phyloP scores from a whole-genome alignment of 2,888 invertebrate genomes.

The Drosophila macrospina region DNA sequence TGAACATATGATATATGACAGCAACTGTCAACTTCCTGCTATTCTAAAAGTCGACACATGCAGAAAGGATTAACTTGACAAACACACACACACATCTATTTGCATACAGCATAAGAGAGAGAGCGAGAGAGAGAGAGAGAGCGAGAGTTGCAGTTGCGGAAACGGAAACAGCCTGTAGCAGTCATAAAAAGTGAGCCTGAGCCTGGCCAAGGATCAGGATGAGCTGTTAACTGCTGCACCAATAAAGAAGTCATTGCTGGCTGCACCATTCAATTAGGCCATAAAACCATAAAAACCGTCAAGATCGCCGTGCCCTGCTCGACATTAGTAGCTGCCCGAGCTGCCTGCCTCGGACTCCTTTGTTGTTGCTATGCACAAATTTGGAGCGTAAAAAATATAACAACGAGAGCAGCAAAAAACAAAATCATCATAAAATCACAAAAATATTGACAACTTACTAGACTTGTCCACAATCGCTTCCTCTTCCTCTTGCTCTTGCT shows the following conservation, averaged over 20 bases:
- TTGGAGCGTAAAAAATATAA: slow-evolving; percentile 83
- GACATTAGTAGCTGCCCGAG: slow-evolving; percentile 68
- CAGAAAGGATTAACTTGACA: slow-evolving; percentile 68
- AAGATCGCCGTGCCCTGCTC: slow-evolving; percentile 64
- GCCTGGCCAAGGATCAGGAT: slow-evolving; percentile 55
- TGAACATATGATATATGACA: slow-evolving; percentile 62
- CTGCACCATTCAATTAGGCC: slow-evolving; percentile 46
- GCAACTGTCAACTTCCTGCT: slow-evolving; percentile 70
- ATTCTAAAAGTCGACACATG: slow-evolving; percentile 60
- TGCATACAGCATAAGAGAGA: not conserved
- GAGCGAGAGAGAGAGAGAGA: not conserved
- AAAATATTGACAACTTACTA: slow-evolving; percentile 63
- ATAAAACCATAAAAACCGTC: slow-evolving; percentile 76
- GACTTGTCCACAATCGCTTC: not conserved
- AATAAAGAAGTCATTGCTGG: slow-evolving; percentile 79
- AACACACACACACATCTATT: slow-evolving; percentile 63
- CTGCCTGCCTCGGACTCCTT: slow-evolving; percentile 11
- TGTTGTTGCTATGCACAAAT: slow-evolving; percentile 41
- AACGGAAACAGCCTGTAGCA: slow-evolving; percentile 61
- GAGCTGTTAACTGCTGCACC: slow-evolving; percentile 51
- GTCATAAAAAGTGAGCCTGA: slow-evolving; percentile 29
- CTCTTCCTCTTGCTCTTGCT: slow-evolving; percentile 1
- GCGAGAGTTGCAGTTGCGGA: slow-evolving; percentile 44
- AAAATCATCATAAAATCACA: slow-evolving; percentile 67
- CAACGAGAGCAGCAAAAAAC: slow-evolving; percentile 70